A percentile compares a stretch with the other conserved stretches of the same genome.
Evolutionary conservation across 2,888 invertebrate genomes (phyloP).

Genomic region (Brachynemurus nebulosus): DNA sequence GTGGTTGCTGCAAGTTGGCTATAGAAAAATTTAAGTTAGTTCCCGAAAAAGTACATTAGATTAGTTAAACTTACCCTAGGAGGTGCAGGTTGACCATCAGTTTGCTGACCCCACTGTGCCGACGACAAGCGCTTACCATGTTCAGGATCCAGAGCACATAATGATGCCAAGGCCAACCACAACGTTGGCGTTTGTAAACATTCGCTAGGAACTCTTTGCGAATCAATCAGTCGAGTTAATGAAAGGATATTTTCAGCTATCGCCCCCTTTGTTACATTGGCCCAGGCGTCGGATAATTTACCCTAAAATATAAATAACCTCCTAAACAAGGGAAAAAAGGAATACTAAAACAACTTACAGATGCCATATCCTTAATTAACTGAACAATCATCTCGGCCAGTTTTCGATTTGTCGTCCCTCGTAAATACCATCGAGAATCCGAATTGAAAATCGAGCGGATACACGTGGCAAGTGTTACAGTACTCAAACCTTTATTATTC

Average conservation of each 20-base stretch:
- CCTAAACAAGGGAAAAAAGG: conserved; percentile 3
- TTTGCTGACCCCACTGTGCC: conserved; percentile 26
- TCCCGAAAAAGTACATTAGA: not conserved
- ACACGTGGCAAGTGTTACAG: conserved; percentile 44
- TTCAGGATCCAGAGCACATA: conserved; percentile 84
- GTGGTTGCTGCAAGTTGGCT: conserved; percentile 88
- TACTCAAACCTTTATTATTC: conserved; percentile 35
- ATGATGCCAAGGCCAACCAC: conserved; percentile 86
- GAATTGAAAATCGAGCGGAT: conserved; percentile 43
- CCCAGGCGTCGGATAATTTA: conserved; percentile 74
- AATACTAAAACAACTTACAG: conserved; percentile 42
- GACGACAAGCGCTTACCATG: conserved; percentile 73
- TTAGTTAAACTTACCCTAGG: conserved; percentile 22
- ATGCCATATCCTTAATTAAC: conserved; percentile 82
- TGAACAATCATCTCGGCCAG: conserved; percentile 79
- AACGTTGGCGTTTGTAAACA: conserved; percentile 74
- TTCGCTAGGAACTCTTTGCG: conserved; percentile 54
- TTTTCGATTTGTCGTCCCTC: conserved; percentile 70
- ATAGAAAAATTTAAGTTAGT: conserved; percentile 18
- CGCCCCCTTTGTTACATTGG: conserved; percentile 71
- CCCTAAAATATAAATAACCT: conserved; percentile 42
- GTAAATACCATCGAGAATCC: conserved; percentile 63
- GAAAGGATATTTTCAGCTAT: conserved; percentile 77
- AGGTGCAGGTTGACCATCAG: conserved; percentile 23
- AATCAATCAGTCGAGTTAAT: conserved; percentile 66